These are phyloP conservation scores for Ceraclea dissimilis DNA, from an alignment of 2,888 invertebrate genomes.

Conservation along the genomic window DNA sequence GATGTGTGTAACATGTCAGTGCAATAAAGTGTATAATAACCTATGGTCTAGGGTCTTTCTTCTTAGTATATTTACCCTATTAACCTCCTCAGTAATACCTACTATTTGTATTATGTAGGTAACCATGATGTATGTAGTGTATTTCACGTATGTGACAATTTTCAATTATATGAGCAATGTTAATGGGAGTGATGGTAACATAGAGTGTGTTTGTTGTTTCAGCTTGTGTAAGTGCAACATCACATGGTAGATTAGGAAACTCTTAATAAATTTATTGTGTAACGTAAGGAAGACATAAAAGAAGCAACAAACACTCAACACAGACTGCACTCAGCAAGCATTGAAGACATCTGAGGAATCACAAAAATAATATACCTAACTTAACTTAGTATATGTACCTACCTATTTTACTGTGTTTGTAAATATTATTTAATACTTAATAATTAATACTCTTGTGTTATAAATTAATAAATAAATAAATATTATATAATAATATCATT, in stretches of 20 bases:
- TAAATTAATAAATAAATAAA: not conserved
- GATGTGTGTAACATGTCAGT: too few species aligned
- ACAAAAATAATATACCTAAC: constrained; percentile 1
- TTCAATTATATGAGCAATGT: too few species aligned
- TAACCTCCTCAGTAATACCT: too few species aligned
- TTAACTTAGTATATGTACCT: not conserved
- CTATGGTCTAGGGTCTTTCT: too few species aligned
- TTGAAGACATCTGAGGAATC: constrained; percentile 82
- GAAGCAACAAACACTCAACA: constrained; percentile 40
- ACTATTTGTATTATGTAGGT: too few species aligned
- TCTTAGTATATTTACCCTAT: too few species aligned
- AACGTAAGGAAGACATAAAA: constrained; percentile 26
- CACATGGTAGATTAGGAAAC: constrained; percentile 31
- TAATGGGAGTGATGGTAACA: too few species aligned
- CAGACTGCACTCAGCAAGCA: constrained; percentile 77
- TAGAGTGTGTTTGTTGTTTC: constrained; percentile 37
- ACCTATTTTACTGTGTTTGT: not conserved
- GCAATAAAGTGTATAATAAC: too few species aligned
- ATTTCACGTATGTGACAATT: too few species aligned
- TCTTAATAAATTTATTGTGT: constrained; percentile 3
- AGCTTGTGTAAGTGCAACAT: constrained; percentile 56
- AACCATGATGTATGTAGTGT: too few species aligned
- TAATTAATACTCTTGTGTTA: not conserved
- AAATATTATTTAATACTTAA: not conserved
- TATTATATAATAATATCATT: constrained; percentile 1